A percentile compares a stretch with the other conserved stretches of the same genome.
phyloP scores from a whole-genome alignment of 2,113 vertebrate species.

The Rhynchomys soricoides region DNA sequence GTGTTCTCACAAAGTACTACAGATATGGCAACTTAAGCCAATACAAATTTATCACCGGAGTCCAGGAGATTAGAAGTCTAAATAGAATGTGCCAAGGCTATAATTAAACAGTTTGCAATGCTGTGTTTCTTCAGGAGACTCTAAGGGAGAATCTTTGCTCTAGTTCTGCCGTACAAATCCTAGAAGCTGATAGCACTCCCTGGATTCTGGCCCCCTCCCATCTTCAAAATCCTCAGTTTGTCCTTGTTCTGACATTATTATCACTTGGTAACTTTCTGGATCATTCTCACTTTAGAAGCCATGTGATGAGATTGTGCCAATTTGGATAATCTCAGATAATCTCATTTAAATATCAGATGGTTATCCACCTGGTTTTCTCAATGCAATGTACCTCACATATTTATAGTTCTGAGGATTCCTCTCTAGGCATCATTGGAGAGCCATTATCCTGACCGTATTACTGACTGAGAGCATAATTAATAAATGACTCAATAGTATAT shows the following conservation, averaged over 20 bases:
- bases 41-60: neutral
- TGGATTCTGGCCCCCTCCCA: accelerated
- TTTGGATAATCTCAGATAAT: neutral
- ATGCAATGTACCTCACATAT: neutral
- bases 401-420: neutral
- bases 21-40: neutral
- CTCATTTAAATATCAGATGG: neutral
- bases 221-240: neutral
- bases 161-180: neutral
- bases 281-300: neutral
- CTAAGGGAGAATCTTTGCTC: no score
- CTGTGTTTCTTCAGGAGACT: neutral
- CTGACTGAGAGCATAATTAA: neutral
- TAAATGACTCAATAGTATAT: neutral
- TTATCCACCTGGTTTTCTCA: neutral
- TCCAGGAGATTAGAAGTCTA: neutral
- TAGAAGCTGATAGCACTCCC: no score
- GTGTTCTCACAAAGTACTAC: neutral
- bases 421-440: neutral
- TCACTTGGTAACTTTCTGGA: neutral
- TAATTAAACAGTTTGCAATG: neutral
- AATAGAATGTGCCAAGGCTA: neutral
- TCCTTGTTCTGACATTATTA: neutral
- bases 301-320: neutral
- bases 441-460: neutral